Percentiles rank a stretch among this genome's conserved stretches.
Evolutionary conservation across 2,113 vertebrate species (phyloP).

Genomic region (Paralichthys olivaceus): DNA sequence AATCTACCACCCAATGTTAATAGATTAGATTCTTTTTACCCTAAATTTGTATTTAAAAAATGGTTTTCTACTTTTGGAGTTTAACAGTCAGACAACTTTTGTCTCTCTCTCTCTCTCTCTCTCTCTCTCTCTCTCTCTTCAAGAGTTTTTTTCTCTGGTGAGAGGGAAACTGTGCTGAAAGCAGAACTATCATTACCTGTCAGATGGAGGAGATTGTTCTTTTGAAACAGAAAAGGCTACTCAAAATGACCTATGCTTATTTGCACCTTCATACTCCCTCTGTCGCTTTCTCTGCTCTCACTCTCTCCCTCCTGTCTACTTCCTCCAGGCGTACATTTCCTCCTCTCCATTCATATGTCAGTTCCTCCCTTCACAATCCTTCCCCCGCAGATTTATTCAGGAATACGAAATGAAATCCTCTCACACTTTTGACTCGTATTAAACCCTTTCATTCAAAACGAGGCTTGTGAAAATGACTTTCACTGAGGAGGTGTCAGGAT

Average conservation of each 20-base stretch:
- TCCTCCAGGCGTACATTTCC: slow-evolving; percentile 54
- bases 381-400: slow-evolving; percentile 62
- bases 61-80: background rate
- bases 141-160: background rate
- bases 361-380: slow-evolving; percentile 46
- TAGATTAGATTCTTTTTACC: background rate
- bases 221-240: slow-evolving; percentile 47
- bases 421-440: slow-evolving; percentile 67
- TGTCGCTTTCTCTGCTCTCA: background rate
- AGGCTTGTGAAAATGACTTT: slow-evolving; percentile 48
- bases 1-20: background rate
- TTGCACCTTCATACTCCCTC: slow-evolving; percentile 30
- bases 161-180: slow-evolving; percentile 18
- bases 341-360: slow-evolving; percentile 65
- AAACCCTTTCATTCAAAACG: slow-evolving; percentile 58
- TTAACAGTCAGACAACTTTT: too few species aligned
- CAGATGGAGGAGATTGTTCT: slow-evolving; percentile 42
- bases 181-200: slow-evolving; percentile 40
- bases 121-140: too few species aligned
- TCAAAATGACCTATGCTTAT: slow-evolving; percentile 52
- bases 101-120: too few species aligned
- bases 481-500: slow-evolving; percentile 37
- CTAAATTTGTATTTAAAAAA: too few species aligned
- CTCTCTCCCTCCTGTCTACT: slow-evolving; percentile 16
- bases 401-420: slow-evolving; percentile 67